Percentiles rank a stretch among this genome's conserved stretches.
Evolutionary conservation across 2,113 vertebrate genomes (phyloP).

Genomic region (Synchiropus splendidus): DNA sequence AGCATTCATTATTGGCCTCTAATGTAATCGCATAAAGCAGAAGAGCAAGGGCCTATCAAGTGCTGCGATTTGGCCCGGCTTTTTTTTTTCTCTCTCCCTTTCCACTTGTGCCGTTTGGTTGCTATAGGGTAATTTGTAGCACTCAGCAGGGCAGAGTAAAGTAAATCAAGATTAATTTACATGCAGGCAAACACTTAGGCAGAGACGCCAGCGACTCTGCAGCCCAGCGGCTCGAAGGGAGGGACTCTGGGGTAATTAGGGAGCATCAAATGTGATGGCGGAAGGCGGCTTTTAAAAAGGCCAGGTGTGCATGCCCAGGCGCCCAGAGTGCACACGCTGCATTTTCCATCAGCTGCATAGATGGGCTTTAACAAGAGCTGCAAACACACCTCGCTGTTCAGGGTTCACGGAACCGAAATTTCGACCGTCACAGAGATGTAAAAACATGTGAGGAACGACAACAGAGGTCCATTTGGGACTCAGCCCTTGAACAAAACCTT

Average conservation of each 20-base stretch:
- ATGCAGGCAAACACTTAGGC: conserved; percentile 99
- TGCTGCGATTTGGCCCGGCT: conserved; percentile 91
- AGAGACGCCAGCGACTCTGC: conserved; percentile 94
- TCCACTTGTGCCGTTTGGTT: conserved; percentile 90
- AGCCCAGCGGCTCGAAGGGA: conserved; percentile 84
- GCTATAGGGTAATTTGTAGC: conserved; percentile 99
- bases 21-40: conserved; percentile 98
- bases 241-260: conserved; percentile 84
- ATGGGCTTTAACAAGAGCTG: conserved; percentile 4
- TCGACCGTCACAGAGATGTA: no score
- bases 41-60: conserved; percentile 93
- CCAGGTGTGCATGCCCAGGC: conserved; percentile 56
- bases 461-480: no score
- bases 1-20: conserved; percentile 93
- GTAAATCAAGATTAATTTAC: conserved; percentile 99
- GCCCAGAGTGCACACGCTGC: conserved; percentile 30
- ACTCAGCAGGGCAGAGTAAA: conserved; percentile 99
- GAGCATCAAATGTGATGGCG: conserved; percentile 90
- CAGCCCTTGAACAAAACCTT: no score
- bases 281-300: conserved; percentile 76
- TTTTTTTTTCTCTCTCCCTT: background rate
- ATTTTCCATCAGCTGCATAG: conserved; percentile 21
- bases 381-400: no score
- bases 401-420: no score
- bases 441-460: no score